Evolutionary conservation across 2,888 invertebrate species (phyloP).

Genomic region (Drosophila kanekoi): DNA sequence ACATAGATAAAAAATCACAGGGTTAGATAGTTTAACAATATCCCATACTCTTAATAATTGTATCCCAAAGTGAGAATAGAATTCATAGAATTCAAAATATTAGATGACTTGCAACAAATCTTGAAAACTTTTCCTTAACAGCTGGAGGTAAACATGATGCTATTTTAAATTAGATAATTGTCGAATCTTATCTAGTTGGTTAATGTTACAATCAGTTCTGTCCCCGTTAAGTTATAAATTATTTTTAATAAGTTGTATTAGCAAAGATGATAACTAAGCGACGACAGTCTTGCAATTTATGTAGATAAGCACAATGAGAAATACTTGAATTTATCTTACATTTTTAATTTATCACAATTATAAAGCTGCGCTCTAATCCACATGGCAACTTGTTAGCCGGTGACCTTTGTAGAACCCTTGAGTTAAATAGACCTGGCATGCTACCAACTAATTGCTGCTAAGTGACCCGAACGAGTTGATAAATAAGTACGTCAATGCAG

Average conservation of each 20-base stretch:
- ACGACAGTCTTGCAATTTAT: neutral
- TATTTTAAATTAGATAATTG: constrained; percentile 6
- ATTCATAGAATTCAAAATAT: neutral
- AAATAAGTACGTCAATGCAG: neutral
- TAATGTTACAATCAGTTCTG: constrained; percentile 12
- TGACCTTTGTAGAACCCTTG: neutral
- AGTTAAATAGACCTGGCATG: constrained; percentile 9
- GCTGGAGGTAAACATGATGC: neutral
- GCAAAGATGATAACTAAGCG: constrained; percentile 10
- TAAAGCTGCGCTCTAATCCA: constrained; percentile 9
- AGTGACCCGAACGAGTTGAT: no score
- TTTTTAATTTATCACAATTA: constrained; percentile 3
- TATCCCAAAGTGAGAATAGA: no score
- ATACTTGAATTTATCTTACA: constrained; percentile 17
- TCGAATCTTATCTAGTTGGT: constrained; percentile 31
- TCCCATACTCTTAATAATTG: no score
- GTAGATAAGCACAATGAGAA: constrained; percentile 30
- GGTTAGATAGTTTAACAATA: no score
- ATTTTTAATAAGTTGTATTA: constrained; percentile 45
- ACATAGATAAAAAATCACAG: no score
- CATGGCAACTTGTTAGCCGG: constrained; percentile 16
- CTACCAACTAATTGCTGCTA: constrained; percentile 4
- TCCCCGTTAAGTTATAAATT: constrained; percentile 30
- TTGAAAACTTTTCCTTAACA: neutral
- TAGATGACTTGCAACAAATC: no score